Conservation (phyloP, 2,113 vertebrate species). For the Tauraco erythrolophus region DNA sequence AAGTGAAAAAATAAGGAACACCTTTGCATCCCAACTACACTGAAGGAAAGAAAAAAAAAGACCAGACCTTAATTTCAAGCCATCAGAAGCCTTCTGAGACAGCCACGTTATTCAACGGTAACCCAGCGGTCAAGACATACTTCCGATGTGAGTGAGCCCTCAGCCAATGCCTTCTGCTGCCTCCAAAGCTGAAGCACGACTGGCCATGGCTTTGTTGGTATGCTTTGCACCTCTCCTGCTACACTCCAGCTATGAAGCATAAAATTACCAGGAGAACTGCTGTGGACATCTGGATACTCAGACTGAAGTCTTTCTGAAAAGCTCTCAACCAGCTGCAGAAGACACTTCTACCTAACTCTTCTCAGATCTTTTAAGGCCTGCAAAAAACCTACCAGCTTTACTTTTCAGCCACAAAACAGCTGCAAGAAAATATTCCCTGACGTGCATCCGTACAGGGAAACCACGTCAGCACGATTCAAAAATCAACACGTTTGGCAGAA, state of each 20-base stretch:
- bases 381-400: not conserved
- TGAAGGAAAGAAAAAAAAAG: not conserved
- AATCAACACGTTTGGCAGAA: not conserved
- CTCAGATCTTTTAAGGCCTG: not conserved
- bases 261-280: not conserved
- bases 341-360: not conserved
- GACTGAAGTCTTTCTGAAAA: not conserved
- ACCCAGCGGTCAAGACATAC: not conserved
- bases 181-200: too few relatives aligned
- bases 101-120: accelerated
- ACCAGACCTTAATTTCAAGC: not conserved
- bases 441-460: not conserved
- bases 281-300: not conserved
- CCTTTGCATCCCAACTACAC: not conserved
- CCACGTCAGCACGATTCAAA: accelerated
- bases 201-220: not conserved
- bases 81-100: not conserved
- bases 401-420: not conserved
- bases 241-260: not conserved
- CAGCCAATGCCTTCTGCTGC: too few relatives aligned
- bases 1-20: not conserved
- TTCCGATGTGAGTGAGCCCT: not conserved
- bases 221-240: not conserved
- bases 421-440: not conserved
- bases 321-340: not conserved